These are phyloP conservation scores for Drosophila lacicola DNA, from an alignment of 2,888 invertebrate genomes.

Conservation along the genomic window DNA sequence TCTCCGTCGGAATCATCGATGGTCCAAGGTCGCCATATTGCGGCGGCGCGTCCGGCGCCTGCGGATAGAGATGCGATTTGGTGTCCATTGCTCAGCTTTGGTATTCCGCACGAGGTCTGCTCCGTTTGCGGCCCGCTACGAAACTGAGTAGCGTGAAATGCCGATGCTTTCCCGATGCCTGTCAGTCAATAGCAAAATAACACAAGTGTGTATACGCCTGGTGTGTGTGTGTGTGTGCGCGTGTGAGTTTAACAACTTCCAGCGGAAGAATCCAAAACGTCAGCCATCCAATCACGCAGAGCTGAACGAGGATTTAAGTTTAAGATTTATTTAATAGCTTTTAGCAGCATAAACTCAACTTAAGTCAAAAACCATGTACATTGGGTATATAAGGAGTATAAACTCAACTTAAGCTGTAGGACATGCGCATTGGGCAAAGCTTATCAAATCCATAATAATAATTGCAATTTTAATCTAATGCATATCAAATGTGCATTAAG, in stretches of 20 bases:
- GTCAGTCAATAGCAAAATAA: background rate
- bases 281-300: background rate
- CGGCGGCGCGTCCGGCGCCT: constrained; percentile 31
- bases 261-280: background rate
- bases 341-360: no score
- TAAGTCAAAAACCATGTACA: no score
- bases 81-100: constrained; percentile 28
- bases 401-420: no score
- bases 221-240: background rate
- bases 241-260: background rate
- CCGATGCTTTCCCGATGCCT: background rate
- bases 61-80: constrained; percentile 48
- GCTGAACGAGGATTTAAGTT: no score
- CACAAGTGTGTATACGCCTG: background rate
- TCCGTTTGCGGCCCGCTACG: constrained; percentile 22
- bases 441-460: no score
- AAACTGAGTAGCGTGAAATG: constrained; percentile 25
- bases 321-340: no score
- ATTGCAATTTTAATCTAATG: no score
- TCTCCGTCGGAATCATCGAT: constrained; percentile 38
- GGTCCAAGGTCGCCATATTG: constrained; percentile 45
- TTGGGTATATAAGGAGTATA: no score
- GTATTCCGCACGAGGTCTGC: constrained; percentile 28
- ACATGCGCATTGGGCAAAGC: no score
- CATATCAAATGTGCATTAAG: no score